Evolutionary conservation across 2,888 invertebrate species (phyloP), one percentile per base, ranked within the genome.

Genomic region (Phrixothrix hirtus): DNA sequence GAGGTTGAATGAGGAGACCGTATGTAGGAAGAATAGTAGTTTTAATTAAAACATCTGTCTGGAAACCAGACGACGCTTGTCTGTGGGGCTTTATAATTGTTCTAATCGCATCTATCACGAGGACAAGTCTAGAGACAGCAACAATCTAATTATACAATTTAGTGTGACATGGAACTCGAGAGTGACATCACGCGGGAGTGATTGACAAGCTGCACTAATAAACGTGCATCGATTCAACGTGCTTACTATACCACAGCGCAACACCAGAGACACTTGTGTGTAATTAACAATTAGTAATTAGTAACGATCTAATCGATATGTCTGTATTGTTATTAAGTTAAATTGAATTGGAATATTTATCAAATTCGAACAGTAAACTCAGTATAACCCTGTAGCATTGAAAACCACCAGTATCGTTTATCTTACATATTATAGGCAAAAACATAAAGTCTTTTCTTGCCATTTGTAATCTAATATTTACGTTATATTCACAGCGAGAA

Each of bases 121-220:
- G 63, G 65, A 67, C 66, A 67, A 64, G 65, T 64, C 62, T 65
- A 62, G 65, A 67, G 70, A 69, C 70, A 69, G 65, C 64, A 63
- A 61, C 68, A 71, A 74, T 73, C 71, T 71, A 73, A 74, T 74
- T 74, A 74, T 73, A 68, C 71, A 71, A 71, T 72, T 69, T 68
- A 61, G 68, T 61, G 63, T 66, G 70, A 69, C 71, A 69, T 59
- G 67, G 59, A 65, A 61, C 65, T 62, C 64, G 60, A 62, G 59
- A 63, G 55, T 56, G 64, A 63, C 61, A 67, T 64, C 63, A 57
- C 61, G 55, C 63, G 65, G 67, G 66, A 65, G 64, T 70, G 72
- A 72, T 67, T 70, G 73, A 72, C 72, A 73, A 70, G 66, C 62
- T 67, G 67, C 69, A 68, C 70, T 71, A 72, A 71, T 72, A 61